Conservation (phyloP, 2,888 invertebrate species). For the Conops quadrifasciatus region DNA sequence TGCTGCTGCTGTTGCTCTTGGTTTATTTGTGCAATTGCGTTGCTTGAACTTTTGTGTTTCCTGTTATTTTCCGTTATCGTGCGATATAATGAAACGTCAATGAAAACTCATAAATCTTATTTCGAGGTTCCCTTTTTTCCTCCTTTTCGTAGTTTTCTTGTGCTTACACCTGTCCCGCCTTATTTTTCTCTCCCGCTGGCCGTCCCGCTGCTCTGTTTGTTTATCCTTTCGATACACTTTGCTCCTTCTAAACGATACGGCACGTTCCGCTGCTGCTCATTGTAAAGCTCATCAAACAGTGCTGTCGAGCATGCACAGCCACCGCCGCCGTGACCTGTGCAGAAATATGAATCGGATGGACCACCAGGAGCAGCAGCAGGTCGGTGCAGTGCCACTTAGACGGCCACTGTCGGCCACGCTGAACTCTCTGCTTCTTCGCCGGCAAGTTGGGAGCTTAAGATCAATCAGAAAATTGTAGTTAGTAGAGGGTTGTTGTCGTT, state of each 20-base stretch:
- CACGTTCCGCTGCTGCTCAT: neutral
- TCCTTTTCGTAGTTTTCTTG: neutral
- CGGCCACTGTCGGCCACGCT: neutral
- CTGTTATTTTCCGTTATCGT: too few relatives aligned
- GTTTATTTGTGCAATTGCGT: too few relatives aligned
- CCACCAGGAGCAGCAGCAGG: neutral
- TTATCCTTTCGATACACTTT: neutral
- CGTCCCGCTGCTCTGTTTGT: neutral
- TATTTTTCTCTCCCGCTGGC: neutral
- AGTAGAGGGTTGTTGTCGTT: neutral
- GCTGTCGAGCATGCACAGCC: slow-evolving; percentile 1
- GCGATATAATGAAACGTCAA: too few relatives aligned
- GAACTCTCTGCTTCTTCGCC: neutral
- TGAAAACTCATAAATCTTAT: neutral
- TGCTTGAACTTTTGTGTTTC: too few relatives aligned
- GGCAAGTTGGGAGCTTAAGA: neutral
- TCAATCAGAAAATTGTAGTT: neutral
- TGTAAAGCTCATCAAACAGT: slow-evolving; percentile 10
- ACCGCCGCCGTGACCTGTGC: neutral
- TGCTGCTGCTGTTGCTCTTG: too few relatives aligned
- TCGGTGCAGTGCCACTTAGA: neutral
- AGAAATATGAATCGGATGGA: neutral
- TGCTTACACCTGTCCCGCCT: neutral
- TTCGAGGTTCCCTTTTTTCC: neutral
- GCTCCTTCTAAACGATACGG: neutral